These are phyloP conservation scores for Carollia perspicillata DNA, from an alignment of 2,113 vertebrate species.

Conservation along the genomic window DNA sequence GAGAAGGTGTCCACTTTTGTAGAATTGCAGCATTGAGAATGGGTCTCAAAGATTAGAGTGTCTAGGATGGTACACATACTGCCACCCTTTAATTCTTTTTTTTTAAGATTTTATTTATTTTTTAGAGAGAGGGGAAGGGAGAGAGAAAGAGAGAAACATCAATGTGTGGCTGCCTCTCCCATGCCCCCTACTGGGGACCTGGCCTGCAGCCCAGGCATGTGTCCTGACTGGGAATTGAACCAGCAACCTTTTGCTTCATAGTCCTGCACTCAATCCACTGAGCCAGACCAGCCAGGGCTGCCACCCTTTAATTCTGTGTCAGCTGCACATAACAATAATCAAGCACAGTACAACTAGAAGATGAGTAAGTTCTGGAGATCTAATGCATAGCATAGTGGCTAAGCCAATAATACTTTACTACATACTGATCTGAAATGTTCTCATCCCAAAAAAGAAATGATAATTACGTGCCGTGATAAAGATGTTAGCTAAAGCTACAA, in stretches of 20 bases:
- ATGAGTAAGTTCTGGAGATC: too few species aligned
- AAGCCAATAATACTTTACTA: not conserved
- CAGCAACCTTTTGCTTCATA: too few species aligned
- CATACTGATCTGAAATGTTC: not conserved
- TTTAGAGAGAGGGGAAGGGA: too few species aligned
- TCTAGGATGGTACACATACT: not conserved
- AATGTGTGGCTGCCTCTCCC: too few species aligned
- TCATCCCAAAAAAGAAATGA: not conserved
- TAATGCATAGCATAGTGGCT: not conserved
- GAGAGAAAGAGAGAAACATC: too few species aligned
- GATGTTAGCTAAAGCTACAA: not conserved
- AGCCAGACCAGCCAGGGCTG: too few species aligned
- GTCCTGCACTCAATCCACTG: too few species aligned
- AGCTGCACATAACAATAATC: not conserved
- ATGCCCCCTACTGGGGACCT: too few species aligned
- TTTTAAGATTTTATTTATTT: too few species aligned
- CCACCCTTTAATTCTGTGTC: not conserved
- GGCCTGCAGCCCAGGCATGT: too few species aligned
- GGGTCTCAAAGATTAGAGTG: not conserved
- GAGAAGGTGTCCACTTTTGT: not conserved
- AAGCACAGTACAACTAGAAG: not conserved
- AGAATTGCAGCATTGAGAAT: not conserved
- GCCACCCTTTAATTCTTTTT: not conserved
- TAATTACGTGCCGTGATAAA: not conserved
- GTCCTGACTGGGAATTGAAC: too few species aligned